These are phyloP conservation scores for Stomorhina lunata DNA, from an alignment of 2,888 invertebrate species.

Conservation along the genomic window DNA sequence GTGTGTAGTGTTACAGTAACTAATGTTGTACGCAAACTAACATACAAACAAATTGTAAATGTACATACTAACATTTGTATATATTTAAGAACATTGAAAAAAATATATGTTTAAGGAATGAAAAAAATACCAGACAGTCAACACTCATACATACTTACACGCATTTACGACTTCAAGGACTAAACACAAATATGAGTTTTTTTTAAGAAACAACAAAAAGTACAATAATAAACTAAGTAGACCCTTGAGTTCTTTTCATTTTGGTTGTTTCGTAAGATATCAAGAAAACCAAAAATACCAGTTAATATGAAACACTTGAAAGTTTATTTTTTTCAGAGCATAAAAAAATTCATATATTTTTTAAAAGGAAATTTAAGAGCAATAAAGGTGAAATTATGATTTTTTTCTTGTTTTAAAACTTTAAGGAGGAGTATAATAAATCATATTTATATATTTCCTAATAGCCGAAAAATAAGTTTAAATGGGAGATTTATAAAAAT, in stretches of 20 bases:
- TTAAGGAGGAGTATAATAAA: slow-evolving; percentile 3
- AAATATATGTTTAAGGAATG: neutral
- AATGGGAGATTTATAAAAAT: slow-evolving; percentile 7
- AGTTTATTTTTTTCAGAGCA: neutral
- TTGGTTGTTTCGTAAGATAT: slow-evolving; percentile 5
- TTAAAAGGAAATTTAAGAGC: slow-evolving; percentile 13
- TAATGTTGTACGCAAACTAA: slow-evolving; percentile 8
- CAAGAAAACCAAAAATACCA: slow-evolving; percentile 3
- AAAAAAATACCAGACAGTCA: neutral
- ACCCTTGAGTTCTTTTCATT: slow-evolving; percentile 16
- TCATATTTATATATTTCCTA: slow-evolving; percentile 13
- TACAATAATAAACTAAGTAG: slow-evolving; percentile 26
- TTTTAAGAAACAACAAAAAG: slow-evolving; percentile 10
- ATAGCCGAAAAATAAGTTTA: slow-evolving; percentile 3
- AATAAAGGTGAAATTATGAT: slow-evolving; percentile 39
- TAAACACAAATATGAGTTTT: slow-evolving; percentile 13
- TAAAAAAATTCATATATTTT: neutral
- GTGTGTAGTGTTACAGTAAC: neutral
- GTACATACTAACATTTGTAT: neutral
- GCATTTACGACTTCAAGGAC: slow-evolving; percentile 7
- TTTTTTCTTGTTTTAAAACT: neutral
- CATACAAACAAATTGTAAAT: neutral
- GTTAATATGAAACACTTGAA: slow-evolving; percentile 19
- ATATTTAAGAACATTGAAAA: neutral
- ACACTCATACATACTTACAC: neutral